These are phyloP conservation scores for Larimichthys polyactis DNA, from an alignment of 2,113 vertebrate genomes.

Conservation along the genomic window DNA sequence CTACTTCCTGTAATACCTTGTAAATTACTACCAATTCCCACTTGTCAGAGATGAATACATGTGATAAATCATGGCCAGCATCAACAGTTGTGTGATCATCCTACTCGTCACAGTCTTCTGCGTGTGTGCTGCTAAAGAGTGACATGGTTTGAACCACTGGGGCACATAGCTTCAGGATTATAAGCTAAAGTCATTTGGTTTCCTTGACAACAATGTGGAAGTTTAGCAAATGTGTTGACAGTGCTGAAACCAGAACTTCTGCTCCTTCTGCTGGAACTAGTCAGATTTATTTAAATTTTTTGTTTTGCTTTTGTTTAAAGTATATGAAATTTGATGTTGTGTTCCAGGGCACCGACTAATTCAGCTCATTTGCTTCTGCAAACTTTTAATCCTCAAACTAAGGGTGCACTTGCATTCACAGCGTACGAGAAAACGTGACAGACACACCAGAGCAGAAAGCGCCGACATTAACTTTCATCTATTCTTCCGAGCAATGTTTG, in stretches of 20 bases:
- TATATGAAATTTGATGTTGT: constrained; percentile 15
- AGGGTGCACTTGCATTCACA: constrained; percentile 3
- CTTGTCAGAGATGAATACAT: constrained; percentile 30
- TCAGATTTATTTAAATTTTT: neutral
- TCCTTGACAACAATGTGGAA: constrained; percentile 57
- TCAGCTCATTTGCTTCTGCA: constrained; percentile 43
- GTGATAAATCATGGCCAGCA: constrained; percentile 22
- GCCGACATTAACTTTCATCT: constrained; percentile 49
- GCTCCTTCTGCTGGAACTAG: constrained; percentile 12
- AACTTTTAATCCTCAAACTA: constrained; percentile 49
- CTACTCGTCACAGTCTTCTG: constrained; percentile 4
- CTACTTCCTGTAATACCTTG: neutral
- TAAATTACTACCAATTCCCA: constrained; percentile 10
- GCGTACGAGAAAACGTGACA: constrained; percentile 24
- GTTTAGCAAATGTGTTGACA: constrained; percentile 41
- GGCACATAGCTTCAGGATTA: constrained; percentile 40
- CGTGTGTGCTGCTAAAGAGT: constrained; percentile 11
- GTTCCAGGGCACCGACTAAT: constrained; percentile 26
- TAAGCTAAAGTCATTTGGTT: constrained; percentile 37
- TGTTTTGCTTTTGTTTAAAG: constrained; percentile 31
- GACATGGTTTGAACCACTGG: constrained; percentile 34
- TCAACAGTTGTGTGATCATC: neutral
- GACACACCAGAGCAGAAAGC: constrained; percentile 32
- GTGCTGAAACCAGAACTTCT: constrained; percentile 25
- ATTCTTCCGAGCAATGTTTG: constrained; percentile 27